Evolutionary conservation across 2,888 invertebrate genomes (phyloP), one percentile per base, ranked within the genome.

Genomic region (Synergus itoensis): DNA sequence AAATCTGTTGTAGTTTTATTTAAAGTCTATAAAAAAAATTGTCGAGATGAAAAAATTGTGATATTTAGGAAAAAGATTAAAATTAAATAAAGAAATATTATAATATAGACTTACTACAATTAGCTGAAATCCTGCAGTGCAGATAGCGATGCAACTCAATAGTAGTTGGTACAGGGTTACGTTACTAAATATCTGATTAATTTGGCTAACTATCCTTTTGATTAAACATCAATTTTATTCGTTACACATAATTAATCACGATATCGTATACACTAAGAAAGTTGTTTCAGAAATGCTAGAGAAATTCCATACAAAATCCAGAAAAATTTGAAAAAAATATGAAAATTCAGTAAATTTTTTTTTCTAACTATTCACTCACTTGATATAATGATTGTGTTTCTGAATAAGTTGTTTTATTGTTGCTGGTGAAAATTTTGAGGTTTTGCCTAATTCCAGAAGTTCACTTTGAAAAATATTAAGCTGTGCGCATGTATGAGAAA

Each of bases 111-210:
- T 45, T 14, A 67, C 67, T 4, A 67, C 14, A 14, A 67, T 67
- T 21, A 67, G 43, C 18, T 67, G 67, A 21, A 67, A 67, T 18
- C 67, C 67, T 14, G 43, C 5, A 12, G 43, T 43, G 41, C 67
- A 67, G 8, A 67, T 43, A 18, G 67, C 21, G 5, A 11, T 21
- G 21, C 67, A 67, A 45, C 67, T 67, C 18, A n/a, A 2, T 4
- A 67, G n/a, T 43, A 67, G 14, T 45, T 67, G 67, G 14, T 5
- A 43, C 14, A 67, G 18, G 12, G 41, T 43, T 4, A 65, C 9
- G 18, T 0, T 21, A 65, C 18, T 65, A 12, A 65, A 65, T n/a
- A 65, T 12, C 18, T 65, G n/a, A 40, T 43, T 65, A n/a, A 65
- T 43, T 9, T 9, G n/a, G 2, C 41, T 18, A 65, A 18, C 43